Base-by-base conservation (phyloP, 2,797 vertebrate species). In the Sebastes jordani region DNA sequence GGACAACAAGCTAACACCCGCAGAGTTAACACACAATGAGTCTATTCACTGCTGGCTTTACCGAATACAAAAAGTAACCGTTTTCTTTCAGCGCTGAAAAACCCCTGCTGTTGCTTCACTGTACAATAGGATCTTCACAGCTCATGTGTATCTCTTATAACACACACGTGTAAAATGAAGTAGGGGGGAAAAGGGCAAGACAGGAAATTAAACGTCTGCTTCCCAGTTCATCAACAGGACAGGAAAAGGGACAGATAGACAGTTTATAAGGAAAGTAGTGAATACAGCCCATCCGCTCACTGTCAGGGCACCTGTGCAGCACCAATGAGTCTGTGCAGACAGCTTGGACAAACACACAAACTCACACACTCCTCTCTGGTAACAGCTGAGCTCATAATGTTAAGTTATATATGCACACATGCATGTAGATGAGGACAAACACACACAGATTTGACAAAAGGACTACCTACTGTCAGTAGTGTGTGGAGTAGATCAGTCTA, bases 391-490 rank as follows among this genome's bases (percentile, higher is more conserved):
- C 69, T 18, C 25, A 74, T 49, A 34, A 54, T 22, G 18, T 77
- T n/a, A 64, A 74, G 73, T 67, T 63, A 65, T 46, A 85, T 27
- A 36, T 9, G 23, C 64, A 65, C 69, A 80, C 49, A 72, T 14
- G 22, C n/a, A 75, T 20, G 59, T 10, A 46, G 49, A 71, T 8
- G 76, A 73, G 76, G 38, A 59, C 74, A 82, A 70, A 81, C 72
- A 82, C 60, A 78, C 42, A 46, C 13, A 69, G 18, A 86, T 69
- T 29, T 55, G 67, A 86, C 78, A 80, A 69, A 85, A 73, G 80
- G 55, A 32, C 60, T 75, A 94, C 93, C 85, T 93, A 91, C 93
- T 91, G 89, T 92, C 88, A 86, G 74, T 1, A 49, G 49, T 74
- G 49, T 74, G 73, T 64, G 69, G 82, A 86, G 85, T 16, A 59